Base-by-base conservation (phyloP, 2,113 vertebrate genomes). In the Excalfactoria chinensis region DNA sequence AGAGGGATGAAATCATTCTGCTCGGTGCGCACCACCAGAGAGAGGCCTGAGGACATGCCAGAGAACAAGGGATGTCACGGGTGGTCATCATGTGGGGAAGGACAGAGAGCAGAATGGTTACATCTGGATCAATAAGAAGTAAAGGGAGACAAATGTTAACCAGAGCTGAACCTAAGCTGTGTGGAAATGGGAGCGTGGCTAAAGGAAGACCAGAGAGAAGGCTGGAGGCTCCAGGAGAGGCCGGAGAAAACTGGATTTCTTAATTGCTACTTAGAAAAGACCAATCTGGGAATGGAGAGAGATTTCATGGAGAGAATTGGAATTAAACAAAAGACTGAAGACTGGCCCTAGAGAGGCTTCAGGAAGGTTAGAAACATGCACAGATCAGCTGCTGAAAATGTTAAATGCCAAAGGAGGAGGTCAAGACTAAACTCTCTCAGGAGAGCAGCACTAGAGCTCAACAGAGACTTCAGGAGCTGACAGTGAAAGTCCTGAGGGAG, bases 1-100 rank as follows among this genome's bases (percentile, higher is more conserved):
- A 98, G 94, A 2, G 98, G 98, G 84, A 98, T 98, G 93, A 97
- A 98, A 91, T 98, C 98, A 1, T 98, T 97, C 93, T 98, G 97
- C 53, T 98, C 97, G 0, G 98, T 98, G 73, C 97, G 98, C 56
- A 98, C 96, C 13, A 97, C 95, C 75, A 98, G 93, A 20, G 98
- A 98, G 62, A 98, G 97, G 73, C 98, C 98, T 98, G 90, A 56
- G 32, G 84, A 26, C 23, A 56, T 2, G 40, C 21, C 64, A 76
- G 60, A 94, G 30, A 83, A 63, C 3, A 9, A 55, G 43, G 15
- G 40, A 51, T 15, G 41, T 84, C 68, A 93, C 2, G 51, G 69
- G 76, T 0, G 1, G 83, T 32, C 20, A 3, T 51, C 2, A 1
- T 19, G 11, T 0, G 0, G 75, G 66, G 51, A 15, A 66, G 22